These are phyloP conservation scores for Elephantulus edwardii DNA, from an alignment of 2,113 vertebrate genomes.

Conservation along the genomic window DNA sequence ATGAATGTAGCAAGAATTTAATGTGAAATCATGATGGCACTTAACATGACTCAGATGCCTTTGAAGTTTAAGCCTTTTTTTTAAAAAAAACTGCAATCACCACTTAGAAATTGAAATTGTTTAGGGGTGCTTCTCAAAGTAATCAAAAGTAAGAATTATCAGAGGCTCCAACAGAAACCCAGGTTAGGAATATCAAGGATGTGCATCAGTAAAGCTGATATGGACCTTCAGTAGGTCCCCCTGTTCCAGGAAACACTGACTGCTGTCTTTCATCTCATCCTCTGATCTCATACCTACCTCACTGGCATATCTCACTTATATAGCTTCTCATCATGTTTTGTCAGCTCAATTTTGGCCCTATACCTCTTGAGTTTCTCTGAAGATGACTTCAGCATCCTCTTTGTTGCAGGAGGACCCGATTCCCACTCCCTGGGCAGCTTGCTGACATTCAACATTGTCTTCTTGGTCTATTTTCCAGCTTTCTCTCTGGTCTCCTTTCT, in stretches of 20 bases:
- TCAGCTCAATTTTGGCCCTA: not conserved
- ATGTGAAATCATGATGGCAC: not conserved
- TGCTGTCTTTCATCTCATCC: not conserved
- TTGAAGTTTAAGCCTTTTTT: not conserved
- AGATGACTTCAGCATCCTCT: not conserved
- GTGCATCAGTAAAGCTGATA: not conserved
- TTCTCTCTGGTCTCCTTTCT: not conserved
- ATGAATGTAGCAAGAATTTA: constrained; percentile 15
- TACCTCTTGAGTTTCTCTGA: not conserved
- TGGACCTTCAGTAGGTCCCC: not conserved
- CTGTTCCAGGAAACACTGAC: not conserved
- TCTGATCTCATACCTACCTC: no score
- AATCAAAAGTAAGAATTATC: constrained; percentile 26
- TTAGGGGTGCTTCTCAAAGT: not conserved
- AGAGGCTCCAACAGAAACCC: not conserved
- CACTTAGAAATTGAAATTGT: not conserved
- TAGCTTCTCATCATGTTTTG: not conserved
- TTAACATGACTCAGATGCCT: not conserved
- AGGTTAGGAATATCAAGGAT: not conserved
- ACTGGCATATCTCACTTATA: not conserved
- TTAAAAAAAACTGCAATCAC: not conserved
- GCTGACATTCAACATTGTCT: not conserved
- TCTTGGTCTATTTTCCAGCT: not conserved
- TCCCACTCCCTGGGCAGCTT: not conserved
- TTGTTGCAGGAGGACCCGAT: not conserved